phyloP scores from a whole-genome alignment of 1,140 invertebrate species.

The Euura saliciscinereae region DNA sequence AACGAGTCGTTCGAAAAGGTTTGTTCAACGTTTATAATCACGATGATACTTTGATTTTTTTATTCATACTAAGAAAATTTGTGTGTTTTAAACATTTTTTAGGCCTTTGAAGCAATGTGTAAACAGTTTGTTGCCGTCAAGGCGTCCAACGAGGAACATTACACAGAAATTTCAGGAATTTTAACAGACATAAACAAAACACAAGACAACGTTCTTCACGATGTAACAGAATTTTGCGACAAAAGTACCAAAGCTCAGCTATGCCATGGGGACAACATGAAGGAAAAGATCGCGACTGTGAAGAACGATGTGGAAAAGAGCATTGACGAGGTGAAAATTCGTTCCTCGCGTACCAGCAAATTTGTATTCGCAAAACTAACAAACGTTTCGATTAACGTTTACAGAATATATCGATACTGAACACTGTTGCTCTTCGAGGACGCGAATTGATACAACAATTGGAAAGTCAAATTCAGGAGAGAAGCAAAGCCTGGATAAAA shows the following conservation, averaged over 20 bases:
- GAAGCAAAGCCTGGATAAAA: conserved; percentile 28
- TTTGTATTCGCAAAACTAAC: conserved; percentile 25
- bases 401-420: not conserved
- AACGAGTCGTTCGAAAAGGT: conserved; percentile 34
- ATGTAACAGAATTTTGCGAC: conserved; percentile 26
- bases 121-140: conserved; percentile 33
- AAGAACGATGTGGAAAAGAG: conserved; percentile 31
- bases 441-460: conserved; percentile 37
- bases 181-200: conserved; percentile 21
- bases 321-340: conserved; percentile 38
- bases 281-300: conserved; percentile 34
- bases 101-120: conserved; percentile 39
- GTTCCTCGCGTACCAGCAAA: conserved; percentile 14
- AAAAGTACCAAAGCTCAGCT: conserved; percentile 25
- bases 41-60: not conserved
- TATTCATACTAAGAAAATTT: not conserved
- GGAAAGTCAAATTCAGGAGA: conserved; percentile 35
- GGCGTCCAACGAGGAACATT: conserved; percentile 28
- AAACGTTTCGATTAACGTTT: not conserved
- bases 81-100: conserved; percentile 5
- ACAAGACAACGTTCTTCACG: conserved; percentile 18
- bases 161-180: conserved; percentile 23
- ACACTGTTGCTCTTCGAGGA: conserved; percentile 27
- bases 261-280: conserved; percentile 32
- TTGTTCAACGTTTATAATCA: conserved; percentile 25